Evolutionary conservation across 1,140 invertebrate genomes (phyloP).

Genomic region (Dysdera silvatica): DNA sequence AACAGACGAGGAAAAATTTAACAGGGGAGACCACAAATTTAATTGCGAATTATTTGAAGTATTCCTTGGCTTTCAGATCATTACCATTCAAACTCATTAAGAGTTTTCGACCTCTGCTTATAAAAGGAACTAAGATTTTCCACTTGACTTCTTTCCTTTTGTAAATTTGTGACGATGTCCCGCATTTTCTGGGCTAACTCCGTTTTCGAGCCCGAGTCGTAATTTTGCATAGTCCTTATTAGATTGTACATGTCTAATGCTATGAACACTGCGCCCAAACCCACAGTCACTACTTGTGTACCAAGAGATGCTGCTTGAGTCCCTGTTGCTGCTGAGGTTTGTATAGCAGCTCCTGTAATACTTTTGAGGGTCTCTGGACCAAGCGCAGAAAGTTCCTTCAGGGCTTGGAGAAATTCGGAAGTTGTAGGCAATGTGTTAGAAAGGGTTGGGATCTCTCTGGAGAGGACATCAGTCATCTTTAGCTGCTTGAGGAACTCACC

Average conservation of each 20-base stretch:
- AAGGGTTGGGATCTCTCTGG: constrained; percentile 7
- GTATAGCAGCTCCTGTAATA: constrained; percentile 10
- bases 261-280: constrained; percentile 18
- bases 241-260: constrained; percentile 16
- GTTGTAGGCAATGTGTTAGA: constrained; percentile 5
- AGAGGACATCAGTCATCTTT: constrained; percentile 8
- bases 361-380: constrained; percentile 20
- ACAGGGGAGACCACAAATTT: too few relatives aligned
- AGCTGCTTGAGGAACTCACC: constrained; percentile 6
- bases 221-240: constrained; percentile 13
- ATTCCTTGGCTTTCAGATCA: too few relatives aligned
- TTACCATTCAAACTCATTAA: too few relatives aligned
- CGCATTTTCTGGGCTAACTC: constrained; percentile 10
- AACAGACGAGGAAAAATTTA: too few relatives aligned
- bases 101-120: too few relatives aligned
- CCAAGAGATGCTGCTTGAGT: constrained; percentile 10
- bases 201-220: constrained; percentile 17
- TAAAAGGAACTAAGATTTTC: constrained; percentile 11
- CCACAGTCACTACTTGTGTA: constrained; percentile 6
- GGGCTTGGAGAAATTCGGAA: constrained; percentile 13
- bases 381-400: constrained; percentile 9
- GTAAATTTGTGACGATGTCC: neutral
- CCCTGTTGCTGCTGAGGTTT: constrained; percentile 8
- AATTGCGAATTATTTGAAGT: too few relatives aligned
- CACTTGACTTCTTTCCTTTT: constrained; percentile 7